Base-by-base conservation (phyloP, 2,797 vertebrate species). In the Pangasius larnaudii region DNA sequence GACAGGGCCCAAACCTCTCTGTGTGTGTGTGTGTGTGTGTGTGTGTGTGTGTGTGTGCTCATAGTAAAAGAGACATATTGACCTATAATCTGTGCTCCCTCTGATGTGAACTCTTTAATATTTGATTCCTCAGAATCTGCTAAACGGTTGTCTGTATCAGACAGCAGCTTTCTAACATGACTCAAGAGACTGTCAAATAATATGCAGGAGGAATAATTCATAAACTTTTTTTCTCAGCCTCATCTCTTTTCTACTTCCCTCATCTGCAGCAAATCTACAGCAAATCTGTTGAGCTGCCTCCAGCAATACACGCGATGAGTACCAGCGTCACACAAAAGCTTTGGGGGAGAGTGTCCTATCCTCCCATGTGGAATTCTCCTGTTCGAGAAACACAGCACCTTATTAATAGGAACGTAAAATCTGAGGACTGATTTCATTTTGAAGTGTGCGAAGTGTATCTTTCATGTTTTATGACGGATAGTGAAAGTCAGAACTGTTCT, bases 171-270 rank as follows among this genome's bases (percentile, higher is more conserved):
- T 91, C 90, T 84, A 88, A 89, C 72, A 90, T 86, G 49, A 61
- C 89, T 91, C 90, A 75, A 58, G 92, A 93, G 91, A 90, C 84
- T 91, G 91, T 93, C 91, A 94, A 88, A 92, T 88, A 88, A 85
- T 87, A 93, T 92, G 88, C 90, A 75, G 92, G 88, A 88, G 90
- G 90, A 95, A 95, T 95, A 93, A 94, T 95, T 93, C 89, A 94
- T 92, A 88, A 85, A 61, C 22, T 30, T 78, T 30, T 75, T 30
- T 86, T 63, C 79, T 78, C 39, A 10, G 58, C 69, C 59, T 42
- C 69, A 72, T 30, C 27, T 53, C 6, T 58, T 79, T 58, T 79
- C 11, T 36, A 53, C 72, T 53, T 86, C 65, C 83, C 3, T 63
- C 80, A 49, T 65, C 6, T 82, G 27, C 33, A 27, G 10, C 58